These are phyloP conservation scores for Acronicta psi DNA, from an alignment of 2,888 invertebrate species.

Conservation along the genomic window DNA sequence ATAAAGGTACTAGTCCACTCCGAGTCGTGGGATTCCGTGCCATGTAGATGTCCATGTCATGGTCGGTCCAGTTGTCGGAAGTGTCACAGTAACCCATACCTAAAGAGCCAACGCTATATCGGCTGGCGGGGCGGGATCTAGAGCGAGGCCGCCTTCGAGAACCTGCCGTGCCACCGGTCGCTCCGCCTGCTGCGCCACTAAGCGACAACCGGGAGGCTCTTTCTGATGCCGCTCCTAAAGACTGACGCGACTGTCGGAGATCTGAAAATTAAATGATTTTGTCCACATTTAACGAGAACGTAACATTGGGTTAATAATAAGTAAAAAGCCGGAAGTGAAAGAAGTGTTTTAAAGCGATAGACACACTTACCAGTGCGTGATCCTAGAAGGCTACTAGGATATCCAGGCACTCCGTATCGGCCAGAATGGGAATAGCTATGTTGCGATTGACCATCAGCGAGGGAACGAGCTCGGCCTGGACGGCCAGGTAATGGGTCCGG, in stretches of 20 bases:
- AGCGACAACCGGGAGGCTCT: constrained; percentile 93
- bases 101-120: constrained; percentile 94
- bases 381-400: constrained; percentile 91
- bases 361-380: constrained; percentile 81
- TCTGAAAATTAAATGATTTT: constrained; percentile 85
- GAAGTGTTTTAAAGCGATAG: constrained; percentile 57
- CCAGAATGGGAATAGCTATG: constrained; percentile 96
- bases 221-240: constrained; percentile 94
- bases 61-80: constrained; percentile 97
- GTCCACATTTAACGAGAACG: not conserved
- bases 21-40: constrained; percentile 96
- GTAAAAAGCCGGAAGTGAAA: constrained; percentile 42
- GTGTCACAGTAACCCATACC: constrained; percentile 96
- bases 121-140: constrained; percentile 94
- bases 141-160: constrained; percentile 93
- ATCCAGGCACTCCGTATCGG: constrained; percentile 93
- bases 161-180: constrained; percentile 90
- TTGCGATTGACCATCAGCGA: constrained; percentile 96
- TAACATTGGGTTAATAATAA: constrained; percentile 6
- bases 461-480: constrained; percentile 93
- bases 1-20: constrained; percentile 95
- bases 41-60: constrained; percentile 98
- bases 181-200: constrained; percentile 90
- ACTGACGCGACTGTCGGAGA: constrained; percentile 95
- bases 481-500: constrained; percentile 94